These are phyloP conservation scores for Nephrotoma appendiculata DNA, from an alignment of 2,888 invertebrate species.

Conservation along the genomic window DNA sequence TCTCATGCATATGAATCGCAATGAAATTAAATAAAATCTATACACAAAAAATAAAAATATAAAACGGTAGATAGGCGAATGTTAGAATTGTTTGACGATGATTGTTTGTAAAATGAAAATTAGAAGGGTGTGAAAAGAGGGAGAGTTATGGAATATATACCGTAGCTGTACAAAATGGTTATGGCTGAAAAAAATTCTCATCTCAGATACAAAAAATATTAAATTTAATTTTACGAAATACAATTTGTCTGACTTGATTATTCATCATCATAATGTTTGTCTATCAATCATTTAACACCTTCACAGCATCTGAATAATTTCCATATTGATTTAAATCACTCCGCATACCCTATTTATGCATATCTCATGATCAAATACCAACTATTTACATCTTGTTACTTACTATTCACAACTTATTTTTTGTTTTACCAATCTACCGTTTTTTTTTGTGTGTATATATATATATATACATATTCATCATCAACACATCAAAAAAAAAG, in stretches of 20 bases:
- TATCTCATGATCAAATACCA: not conserved
- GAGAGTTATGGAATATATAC: not conserved
- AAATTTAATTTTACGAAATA: not conserved
- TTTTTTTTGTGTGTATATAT: not conserved
- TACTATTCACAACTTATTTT: slow-evolving; percentile 1
- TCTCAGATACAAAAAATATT: no score
- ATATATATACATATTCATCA: not conserved
- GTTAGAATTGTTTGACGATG: slow-evolving; percentile 4
- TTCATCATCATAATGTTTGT: not conserved
- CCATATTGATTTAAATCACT: not conserved
- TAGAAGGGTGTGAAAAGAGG: slow-evolving; percentile 3
- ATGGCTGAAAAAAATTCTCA: not conserved
- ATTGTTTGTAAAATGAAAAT: slow-evolving; percentile 4
- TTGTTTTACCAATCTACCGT: not conserved
- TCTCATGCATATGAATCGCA: slow-evolving; percentile 4
- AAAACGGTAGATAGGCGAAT: slow-evolving; percentile 2
- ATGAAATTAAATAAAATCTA: slow-evolving; percentile 5
- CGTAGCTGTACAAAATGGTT: not conserved
- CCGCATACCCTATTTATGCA: not conserved
- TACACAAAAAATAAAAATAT: not conserved
- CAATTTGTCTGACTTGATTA: not conserved
- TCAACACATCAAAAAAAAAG: slow-evolving; percentile 1
- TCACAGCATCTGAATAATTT: not conserved
- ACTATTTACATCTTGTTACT: not conserved
- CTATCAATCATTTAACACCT: not conserved